Evolutionary conservation across 1,140 invertebrate species (phyloP).

Genomic region (Micrasema longulum): DNA sequence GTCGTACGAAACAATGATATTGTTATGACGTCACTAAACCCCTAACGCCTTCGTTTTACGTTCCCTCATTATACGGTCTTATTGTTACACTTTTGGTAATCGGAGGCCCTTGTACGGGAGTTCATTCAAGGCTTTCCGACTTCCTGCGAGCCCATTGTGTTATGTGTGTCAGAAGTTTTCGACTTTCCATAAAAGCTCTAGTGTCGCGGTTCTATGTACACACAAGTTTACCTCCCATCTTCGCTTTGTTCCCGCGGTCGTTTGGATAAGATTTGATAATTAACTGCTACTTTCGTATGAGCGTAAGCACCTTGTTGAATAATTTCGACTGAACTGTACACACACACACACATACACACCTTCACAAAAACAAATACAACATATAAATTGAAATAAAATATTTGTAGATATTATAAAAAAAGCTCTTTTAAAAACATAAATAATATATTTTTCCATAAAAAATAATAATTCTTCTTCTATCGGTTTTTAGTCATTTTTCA

Average conservation of each 20-base stretch:
- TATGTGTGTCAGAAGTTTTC: constrained; percentile 27
- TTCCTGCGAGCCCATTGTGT: constrained; percentile 3
- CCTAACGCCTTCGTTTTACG: constrained; percentile 23
- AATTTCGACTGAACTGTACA: background rate
- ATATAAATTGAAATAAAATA: too few species aligned
- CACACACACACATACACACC: background rate
- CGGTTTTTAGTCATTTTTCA: too few species aligned
- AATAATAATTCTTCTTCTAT: too few species aligned
- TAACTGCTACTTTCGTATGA: background rate
- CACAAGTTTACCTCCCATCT: constrained; percentile 17
- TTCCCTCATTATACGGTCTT: constrained; percentile 31
- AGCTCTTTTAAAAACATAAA: too few species aligned
- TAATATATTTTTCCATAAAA: too few species aligned
- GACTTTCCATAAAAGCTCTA: constrained; percentile 22
- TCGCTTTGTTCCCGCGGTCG: constrained; percentile 9
- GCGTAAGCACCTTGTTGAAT: constrained; percentile 1
- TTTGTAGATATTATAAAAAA: too few species aligned
- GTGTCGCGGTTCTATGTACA: constrained; percentile 27
- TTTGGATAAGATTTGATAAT: constrained; percentile 13
- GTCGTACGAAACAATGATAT: constrained; percentile 26
- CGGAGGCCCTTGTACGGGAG: constrained; percentile 9
- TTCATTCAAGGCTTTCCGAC: background rate
- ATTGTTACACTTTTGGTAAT: constrained; percentile 34
- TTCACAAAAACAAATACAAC: too few species aligned
- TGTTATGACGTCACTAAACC: constrained; percentile 35